phyloP scores from a whole-genome alignment of 2,113 vertebrate species.

The Symphodus melops region DNA sequence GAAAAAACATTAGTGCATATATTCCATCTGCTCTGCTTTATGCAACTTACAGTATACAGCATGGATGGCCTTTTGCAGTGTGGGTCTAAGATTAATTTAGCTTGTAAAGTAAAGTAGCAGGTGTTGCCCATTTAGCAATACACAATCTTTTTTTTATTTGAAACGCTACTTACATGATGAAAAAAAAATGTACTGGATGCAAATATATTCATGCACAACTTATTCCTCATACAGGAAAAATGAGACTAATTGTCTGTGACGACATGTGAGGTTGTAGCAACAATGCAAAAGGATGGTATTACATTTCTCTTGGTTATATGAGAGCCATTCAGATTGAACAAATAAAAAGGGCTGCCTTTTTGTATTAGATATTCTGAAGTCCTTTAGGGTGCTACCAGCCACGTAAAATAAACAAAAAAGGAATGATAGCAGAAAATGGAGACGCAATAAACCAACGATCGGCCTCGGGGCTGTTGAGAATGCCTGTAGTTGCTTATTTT shows the following conservation, averaged over 20 bases:
- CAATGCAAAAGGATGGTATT: not conserved
- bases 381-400: conserved; percentile 21
- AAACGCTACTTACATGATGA: not conserved
- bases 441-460: conserved; percentile 34
- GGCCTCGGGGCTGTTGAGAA: conserved; percentile 21
- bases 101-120: not conserved
- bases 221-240: not conserved
- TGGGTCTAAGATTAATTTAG: not conserved
- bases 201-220: not conserved
- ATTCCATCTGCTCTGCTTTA: not conserved
- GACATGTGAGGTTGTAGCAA: conserved; percentile 1
- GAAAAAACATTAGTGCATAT: not conserved
- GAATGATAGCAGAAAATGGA: conserved; percentile 26
- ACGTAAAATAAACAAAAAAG: conserved; percentile 39
- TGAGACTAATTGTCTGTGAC: too few relatives aligned
- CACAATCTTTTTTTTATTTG: not conserved
- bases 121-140: too few relatives aligned
- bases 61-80: not conserved
- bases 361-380: not conserved
- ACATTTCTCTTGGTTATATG: not conserved
- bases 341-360: conserved; percentile 20
- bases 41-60: not conserved
- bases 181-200: not conserved
- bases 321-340: conserved; percentile 7
- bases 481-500: conserved; percentile 38